Percentiles rank a stretch among this genome's conserved stretches.
Evolutionary conservation across 2,888 invertebrate genomes (phyloP).

Genomic region (Acleris holmiana): DNA sequence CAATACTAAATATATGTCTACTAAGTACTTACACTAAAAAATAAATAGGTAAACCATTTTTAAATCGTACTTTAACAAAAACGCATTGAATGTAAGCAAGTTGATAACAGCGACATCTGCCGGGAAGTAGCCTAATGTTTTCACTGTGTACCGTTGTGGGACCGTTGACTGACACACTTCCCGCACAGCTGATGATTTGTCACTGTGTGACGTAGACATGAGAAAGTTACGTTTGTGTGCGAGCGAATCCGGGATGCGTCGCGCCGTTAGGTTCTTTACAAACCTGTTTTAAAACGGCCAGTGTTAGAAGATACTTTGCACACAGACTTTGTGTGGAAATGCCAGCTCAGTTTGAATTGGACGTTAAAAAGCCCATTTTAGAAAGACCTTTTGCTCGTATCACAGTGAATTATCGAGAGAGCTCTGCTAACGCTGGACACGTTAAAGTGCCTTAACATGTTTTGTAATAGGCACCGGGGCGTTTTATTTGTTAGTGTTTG

Average conservation of each 20-base stretch:
- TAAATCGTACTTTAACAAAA: neutral
- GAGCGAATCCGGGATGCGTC: conserved; percentile 65
- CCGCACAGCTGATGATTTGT: conserved; percentile 70
- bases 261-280: conserved; percentile 51
- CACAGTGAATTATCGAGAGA: neutral
- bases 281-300: conserved; percentile 48
- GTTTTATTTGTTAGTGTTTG: conserved; percentile 21
- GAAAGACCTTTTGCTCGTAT: neutral
- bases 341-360: conserved; percentile 13
- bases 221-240: conserved; percentile 55
- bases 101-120: conserved; percentile 64
- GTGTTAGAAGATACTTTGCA: neutral
- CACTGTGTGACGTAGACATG: conserved; percentile 55
- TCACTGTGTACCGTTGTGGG: conserved; percentile 44
- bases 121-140: conserved; percentile 58
- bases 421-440: conserved; percentile 14
- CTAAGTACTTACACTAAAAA: too few species aligned
- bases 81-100: neutral
- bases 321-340: neutral
- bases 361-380: neutral
- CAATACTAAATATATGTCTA: neutral
- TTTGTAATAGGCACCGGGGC: conserved; percentile 25
- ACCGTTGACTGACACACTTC: conserved; percentile 79
- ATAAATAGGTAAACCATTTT: neutral
- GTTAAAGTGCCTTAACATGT: conserved; percentile 32